These are phyloP conservation scores for Gonatopus flavifemur DNA, from an alignment of 1,140 invertebrate genomes.

Conservation along the genomic window DNA sequence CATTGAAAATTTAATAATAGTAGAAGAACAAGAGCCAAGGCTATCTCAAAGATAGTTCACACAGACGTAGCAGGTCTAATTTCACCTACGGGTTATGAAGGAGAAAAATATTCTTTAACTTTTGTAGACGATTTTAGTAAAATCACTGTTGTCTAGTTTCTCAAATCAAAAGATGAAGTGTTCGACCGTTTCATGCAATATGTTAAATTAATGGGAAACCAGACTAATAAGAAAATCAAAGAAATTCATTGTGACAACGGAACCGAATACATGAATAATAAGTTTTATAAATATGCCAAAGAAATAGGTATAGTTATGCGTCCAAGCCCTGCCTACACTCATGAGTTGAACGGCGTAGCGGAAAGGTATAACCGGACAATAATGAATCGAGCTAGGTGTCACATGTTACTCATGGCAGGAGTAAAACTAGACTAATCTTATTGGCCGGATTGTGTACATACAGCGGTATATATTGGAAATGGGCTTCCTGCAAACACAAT, in stretches of 20 bases:
- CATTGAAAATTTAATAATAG: too few species aligned
- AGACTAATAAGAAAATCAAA: conserved; percentile 34
- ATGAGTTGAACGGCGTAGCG: background rate
- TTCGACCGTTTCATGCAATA: conserved; percentile 27
- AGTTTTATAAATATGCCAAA: too few species aligned
- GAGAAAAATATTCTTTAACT: conserved; percentile 29
- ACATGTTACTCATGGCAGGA: background rate
- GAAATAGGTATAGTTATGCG: too few species aligned
- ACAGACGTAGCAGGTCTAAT: too few species aligned
- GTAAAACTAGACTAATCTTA: background rate
- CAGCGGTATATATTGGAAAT: too few species aligned
- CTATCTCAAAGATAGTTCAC: too few species aligned
- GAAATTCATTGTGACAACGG: conserved; percentile 48
- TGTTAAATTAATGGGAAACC: conserved; percentile 29
- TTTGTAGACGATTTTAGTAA: too few species aligned
- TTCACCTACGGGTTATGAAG: conserved; percentile 34
- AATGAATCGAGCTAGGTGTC: background rate
- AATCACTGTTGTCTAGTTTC: too few species aligned
- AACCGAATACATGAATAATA: too few species aligned
- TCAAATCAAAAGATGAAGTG: too few species aligned
- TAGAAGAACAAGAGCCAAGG: too few species aligned
- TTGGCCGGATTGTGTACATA: background rate
- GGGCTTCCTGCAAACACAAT: background rate
- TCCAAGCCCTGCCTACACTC: background rate
- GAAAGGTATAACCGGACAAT: background rate